A percentile compares a stretch with the other conserved stretches of the same genome.
phyloP scores from a whole-genome alignment of 2,888 invertebrate genomes.

The Hirtodrosophila trivittata region DNA sequence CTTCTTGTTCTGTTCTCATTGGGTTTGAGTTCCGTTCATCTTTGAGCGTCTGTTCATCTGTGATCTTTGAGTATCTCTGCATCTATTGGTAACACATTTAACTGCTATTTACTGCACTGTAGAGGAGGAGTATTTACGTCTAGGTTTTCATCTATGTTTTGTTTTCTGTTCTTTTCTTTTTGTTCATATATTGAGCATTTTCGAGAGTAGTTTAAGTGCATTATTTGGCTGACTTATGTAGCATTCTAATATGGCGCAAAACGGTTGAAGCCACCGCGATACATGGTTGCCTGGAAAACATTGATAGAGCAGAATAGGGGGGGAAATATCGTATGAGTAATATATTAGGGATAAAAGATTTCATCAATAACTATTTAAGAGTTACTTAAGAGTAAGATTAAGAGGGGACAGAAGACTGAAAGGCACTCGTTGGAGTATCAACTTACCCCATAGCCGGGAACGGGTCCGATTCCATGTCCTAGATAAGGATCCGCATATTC shows the following conservation, averaged over 20 bases:
- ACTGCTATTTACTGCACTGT: constrained; percentile 71
- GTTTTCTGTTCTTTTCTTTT: constrained; percentile 20
- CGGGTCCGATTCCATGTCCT: constrained; percentile 97
- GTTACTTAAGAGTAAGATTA: no score
- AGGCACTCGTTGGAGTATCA: neutral
- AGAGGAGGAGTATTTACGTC: constrained; percentile 70
- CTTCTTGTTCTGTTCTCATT: constrained; percentile 14
- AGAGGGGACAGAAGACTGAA: no score
- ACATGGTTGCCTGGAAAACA: constrained; percentile 91
- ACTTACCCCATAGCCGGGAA: constrained; percentile 98
- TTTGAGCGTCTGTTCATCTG: constrained; percentile 64
- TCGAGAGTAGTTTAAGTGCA: constrained; percentile 74
- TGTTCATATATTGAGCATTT: constrained; percentile 76
- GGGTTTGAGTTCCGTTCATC: constrained; percentile 32
- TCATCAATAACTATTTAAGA: no score
- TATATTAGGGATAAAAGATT: neutral
- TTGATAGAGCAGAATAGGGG: neutral
- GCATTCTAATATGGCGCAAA: constrained; percentile 93
- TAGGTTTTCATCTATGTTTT: constrained; percentile 16
- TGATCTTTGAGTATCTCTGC: constrained; percentile 60
- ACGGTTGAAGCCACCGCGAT: constrained; percentile 97
- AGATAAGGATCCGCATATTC: constrained; percentile 97
- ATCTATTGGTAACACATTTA: constrained; percentile 55
- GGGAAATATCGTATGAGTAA: constrained; percentile 2
- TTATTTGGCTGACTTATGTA: constrained; percentile 75